These are phyloP conservation scores for Tenodera sinensis DNA, from an alignment of 2,888 invertebrate genomes.

Conservation along the genomic window DNA sequence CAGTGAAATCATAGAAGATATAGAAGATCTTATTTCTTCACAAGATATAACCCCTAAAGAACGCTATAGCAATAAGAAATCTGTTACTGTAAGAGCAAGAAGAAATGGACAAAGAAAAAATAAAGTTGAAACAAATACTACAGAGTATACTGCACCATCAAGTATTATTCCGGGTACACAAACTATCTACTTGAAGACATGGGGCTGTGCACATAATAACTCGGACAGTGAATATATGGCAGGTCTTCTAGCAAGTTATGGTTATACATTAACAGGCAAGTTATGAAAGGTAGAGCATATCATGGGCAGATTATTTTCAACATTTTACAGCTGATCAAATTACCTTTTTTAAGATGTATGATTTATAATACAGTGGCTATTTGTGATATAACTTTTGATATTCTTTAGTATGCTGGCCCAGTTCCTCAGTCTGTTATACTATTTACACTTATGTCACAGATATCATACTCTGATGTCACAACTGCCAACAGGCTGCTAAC, in stretches of 20 bases:
- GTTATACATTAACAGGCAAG: slow-evolving; percentile 71
- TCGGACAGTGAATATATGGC: slow-evolving; percentile 99
- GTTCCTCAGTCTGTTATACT: no score
- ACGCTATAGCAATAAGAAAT: slow-evolving; percentile 67
- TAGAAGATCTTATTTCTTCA: slow-evolving; percentile 77
- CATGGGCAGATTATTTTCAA: no score
- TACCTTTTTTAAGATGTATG: no score
- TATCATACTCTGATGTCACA: no score
- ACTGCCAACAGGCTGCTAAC: no score
- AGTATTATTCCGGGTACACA: slow-evolving; percentile 63
- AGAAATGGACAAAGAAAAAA: slow-evolving; percentile 43
- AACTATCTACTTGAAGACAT: slow-evolving; percentile 83
- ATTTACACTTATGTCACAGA: no score
- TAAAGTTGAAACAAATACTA: slow-evolving; percentile 36
- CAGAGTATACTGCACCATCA: slow-evolving; percentile 22
- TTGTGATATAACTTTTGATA: no score
- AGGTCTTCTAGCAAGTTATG: slow-evolving; percentile 83
- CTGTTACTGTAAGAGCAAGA: slow-evolving; percentile 63
- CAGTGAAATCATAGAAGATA: slow-evolving; percentile 73
- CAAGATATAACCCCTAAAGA: slow-evolving; percentile 78
- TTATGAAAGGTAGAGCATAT: background rate
- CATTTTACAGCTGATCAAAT: no score
- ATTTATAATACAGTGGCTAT: no score
- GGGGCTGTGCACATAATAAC: slow-evolving; percentile 98
- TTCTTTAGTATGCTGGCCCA: no score